Percentiles rank a stretch among this genome's conserved stretches.
These are phyloP conservation scores for Neotoma lepida DNA, from an alignment of 2,113 vertebrate species.

Conservation along the genomic window DNA sequence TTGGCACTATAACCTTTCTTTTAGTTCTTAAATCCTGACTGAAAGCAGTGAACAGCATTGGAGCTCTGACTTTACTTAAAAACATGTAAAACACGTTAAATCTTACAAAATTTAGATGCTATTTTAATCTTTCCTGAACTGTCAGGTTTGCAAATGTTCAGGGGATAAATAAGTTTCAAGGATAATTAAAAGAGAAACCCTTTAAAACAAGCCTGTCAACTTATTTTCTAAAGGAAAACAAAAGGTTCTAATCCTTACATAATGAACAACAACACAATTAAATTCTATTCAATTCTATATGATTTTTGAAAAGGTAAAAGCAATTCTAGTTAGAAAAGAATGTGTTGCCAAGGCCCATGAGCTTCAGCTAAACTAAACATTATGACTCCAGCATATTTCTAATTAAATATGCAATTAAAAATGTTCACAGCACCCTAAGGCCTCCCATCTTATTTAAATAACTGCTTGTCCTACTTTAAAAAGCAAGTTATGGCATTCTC, in stretches of 20 bases:
- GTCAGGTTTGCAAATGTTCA: constrained; percentile 68
- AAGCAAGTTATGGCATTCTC: constrained; percentile 74
- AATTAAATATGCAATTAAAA: constrained; percentile 89
- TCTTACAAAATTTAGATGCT: constrained; percentile 9
- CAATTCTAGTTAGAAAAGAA: constrained; percentile 79
- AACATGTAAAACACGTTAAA: constrained; percentile 4
- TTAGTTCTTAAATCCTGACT: neutral
- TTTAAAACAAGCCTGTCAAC: constrained; percentile 76
- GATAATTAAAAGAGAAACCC: constrained; percentile 74
- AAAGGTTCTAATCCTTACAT: constrained; percentile 79
- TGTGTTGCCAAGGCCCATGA: constrained; percentile 80
- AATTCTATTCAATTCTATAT: constrained; percentile 77
- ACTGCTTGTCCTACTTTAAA: constrained; percentile 80
- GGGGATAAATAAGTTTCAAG: constrained; percentile 68
- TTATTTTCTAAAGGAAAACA: constrained; percentile 75
- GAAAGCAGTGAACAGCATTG: neutral
- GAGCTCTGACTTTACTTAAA: neutral
- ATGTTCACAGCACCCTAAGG: constrained; percentile 82
- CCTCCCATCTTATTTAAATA: constrained; percentile 81
- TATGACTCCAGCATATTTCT: constrained; percentile 79
- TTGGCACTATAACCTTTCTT: neutral
- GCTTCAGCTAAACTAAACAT: constrained; percentile 79
- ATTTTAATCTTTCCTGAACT: constrained; percentile 67
- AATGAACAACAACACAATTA: constrained; percentile 82
- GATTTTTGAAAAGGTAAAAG: constrained; percentile 79